phyloP scores from a whole-genome alignment of 2,888 invertebrate genomes.

The Amblyjoppa proteus region DNA sequence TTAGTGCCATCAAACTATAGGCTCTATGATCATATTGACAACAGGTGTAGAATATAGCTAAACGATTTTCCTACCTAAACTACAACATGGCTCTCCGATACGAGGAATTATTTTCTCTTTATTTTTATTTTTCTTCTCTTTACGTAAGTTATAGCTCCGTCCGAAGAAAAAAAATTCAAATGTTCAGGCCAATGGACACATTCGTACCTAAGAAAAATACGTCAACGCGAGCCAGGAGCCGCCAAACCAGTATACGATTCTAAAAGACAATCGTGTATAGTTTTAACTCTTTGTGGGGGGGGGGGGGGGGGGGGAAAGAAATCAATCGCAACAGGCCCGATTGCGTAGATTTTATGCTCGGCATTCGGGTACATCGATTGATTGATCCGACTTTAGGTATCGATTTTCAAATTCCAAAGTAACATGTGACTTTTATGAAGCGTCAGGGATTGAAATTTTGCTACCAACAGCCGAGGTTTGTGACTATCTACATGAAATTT shows the following conservation, averaged over 20 bases:
- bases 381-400: background rate
- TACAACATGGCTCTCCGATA: slow-evolving; percentile 74
- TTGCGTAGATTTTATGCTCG: slow-evolving; percentile 4
- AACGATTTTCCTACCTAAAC: slow-evolving; percentile 81
- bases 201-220: slow-evolving; percentile 31
- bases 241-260: slow-evolving; percentile 20
- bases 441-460: background rate
- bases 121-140: slow-evolving; percentile 27
- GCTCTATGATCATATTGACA: slow-evolving; percentile 83
- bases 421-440: background rate
- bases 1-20: slow-evolving; percentile 78
- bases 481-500: background rate
- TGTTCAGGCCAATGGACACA: slow-evolving; percentile 66
- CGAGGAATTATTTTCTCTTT: slow-evolving; percentile 50
- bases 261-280: slow-evolving; percentile 11
- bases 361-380: background rate
- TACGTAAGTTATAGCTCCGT: slow-evolving; percentile 16
- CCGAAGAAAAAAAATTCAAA: background rate
- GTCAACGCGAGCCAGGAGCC: slow-evolving; percentile 20
- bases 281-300: background rate
- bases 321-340: background rate
- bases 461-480: background rate
- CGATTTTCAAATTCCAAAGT: slow-evolving; percentile 2
- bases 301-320: background rate
- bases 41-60: slow-evolving; percentile 81